phyloP scores from a whole-genome alignment of 2,797 vertebrate species.

The Muraenolepis orangiensis region DNA sequence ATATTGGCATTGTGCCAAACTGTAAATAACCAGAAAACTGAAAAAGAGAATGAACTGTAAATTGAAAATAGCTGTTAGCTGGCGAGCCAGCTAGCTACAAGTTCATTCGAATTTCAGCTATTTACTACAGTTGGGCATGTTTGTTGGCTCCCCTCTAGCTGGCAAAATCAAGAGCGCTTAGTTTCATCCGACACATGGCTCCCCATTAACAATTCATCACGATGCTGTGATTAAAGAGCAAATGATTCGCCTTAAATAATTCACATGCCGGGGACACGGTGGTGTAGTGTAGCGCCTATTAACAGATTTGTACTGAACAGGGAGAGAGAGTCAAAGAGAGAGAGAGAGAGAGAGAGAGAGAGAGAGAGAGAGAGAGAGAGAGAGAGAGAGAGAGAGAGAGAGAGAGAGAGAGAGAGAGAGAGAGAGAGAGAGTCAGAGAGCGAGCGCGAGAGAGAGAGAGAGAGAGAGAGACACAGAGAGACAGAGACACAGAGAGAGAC shows the following conservation, averaged over 20 bases:
- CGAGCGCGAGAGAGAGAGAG: neutral
- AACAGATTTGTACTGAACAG: neutral
- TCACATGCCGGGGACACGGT: slow-evolving; percentile 4
- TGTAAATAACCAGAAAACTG: slow-evolving; percentile 23
- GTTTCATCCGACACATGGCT: slow-evolving; percentile 27
- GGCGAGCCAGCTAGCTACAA: too few species aligned
- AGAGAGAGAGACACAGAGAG: neutral
- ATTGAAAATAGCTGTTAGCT: neutral
- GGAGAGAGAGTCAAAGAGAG: neutral
- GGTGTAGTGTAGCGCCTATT: neutral
- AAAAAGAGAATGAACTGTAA: too few species aligned
- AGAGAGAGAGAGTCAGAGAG: neutral
- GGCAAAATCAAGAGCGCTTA: neutral
- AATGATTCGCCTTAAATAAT: slow-evolving; percentile 31
- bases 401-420: neutral
- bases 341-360: neutral
- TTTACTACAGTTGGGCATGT: too few species aligned
- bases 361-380: neutral
- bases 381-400: neutral
- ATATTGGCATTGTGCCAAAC: slow-evolving; percentile 22
- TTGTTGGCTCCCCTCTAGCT: too few species aligned
- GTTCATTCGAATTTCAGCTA: too few species aligned
- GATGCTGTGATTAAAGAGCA: slow-evolving; percentile 11
- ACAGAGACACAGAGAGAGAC: neutral
- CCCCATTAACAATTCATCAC: slow-evolving; percentile 39